These are phyloP conservation scores for Podocnemis expansa DNA, from an alignment of 2,113 vertebrate species.

Conservation along the genomic window DNA sequence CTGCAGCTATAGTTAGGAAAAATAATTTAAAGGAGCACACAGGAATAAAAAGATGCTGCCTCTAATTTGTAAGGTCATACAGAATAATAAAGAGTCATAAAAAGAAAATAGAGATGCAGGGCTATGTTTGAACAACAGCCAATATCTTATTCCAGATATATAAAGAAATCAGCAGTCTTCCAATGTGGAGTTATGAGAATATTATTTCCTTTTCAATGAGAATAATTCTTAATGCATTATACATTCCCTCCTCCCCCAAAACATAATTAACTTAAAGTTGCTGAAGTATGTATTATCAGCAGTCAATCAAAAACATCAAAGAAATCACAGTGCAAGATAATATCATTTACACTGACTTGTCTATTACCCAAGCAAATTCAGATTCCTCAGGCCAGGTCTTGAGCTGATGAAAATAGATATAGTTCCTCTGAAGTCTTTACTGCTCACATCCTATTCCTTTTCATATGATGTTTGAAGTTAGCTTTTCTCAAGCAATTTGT, in stretches of 20 bases:
- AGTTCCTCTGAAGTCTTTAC: not conserved
- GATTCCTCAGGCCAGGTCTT: not conserved
- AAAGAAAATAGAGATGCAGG: not conserved
- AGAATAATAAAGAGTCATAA: not conserved
- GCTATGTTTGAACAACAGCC: not conserved
- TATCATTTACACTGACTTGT: not conserved
- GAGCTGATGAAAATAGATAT: not conserved
- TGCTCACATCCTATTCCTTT: not conserved
- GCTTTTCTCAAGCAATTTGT: too few species aligned
- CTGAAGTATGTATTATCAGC: not conserved
- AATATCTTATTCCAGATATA: not conserved
- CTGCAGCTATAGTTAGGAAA: not conserved
- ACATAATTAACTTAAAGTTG: not conserved
- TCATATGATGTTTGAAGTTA: not conserved
- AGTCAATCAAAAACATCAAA: not conserved
- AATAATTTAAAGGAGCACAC: too few species aligned
- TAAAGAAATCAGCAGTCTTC: not conserved
- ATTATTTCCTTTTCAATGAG: not conserved
- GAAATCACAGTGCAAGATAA: not conserved
- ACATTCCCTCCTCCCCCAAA: not conserved
- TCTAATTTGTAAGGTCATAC: not conserved
- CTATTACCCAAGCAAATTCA: not conserved
- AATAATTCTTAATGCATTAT: not conserved
- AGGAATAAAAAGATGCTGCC: too few species aligned
- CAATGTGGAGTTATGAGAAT: not conserved